Conservation (phyloP, 1,140 invertebrate species). For the Trachelipus rathkii region DNA sequence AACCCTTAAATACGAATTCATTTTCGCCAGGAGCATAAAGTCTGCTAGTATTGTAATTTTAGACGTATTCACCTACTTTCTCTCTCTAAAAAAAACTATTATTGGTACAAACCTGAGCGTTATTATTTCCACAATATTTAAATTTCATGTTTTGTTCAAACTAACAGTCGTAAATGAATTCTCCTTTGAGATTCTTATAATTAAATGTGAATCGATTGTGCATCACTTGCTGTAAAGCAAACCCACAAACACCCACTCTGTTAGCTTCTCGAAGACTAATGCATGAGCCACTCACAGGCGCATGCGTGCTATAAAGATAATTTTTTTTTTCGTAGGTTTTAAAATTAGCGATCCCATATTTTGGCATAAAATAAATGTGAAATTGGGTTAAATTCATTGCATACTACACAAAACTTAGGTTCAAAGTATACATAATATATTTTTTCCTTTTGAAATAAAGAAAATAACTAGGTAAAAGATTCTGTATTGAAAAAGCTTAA, state of each 20-base stretch:
- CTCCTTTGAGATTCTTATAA: background rate
- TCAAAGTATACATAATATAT: no score
- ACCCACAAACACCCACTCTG: background rate
- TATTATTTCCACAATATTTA: conserved; percentile 14
- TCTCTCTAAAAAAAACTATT: no score
- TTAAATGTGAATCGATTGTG: background rate
- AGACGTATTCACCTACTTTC: no score
- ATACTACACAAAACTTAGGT: no score
- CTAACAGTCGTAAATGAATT: background rate
- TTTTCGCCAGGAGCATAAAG: no score
- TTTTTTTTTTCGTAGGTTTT: background rate
- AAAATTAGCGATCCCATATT: background rate
- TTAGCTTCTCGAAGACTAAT: background rate
- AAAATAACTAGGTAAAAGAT: no score
- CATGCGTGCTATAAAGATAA: background rate
- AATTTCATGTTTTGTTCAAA: conserved; percentile 8
- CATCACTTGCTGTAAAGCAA: background rate
- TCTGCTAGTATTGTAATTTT: no score
- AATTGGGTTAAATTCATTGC: no score
- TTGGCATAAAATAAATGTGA: no score
- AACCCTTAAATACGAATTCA: no score
- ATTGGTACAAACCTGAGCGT: background rate
- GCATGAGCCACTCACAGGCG: background rate
- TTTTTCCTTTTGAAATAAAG: no score
- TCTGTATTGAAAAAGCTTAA: no score